Conservation (phyloP, 2,888 invertebrate genomes). For the Pherbina coryleti region DNA sequence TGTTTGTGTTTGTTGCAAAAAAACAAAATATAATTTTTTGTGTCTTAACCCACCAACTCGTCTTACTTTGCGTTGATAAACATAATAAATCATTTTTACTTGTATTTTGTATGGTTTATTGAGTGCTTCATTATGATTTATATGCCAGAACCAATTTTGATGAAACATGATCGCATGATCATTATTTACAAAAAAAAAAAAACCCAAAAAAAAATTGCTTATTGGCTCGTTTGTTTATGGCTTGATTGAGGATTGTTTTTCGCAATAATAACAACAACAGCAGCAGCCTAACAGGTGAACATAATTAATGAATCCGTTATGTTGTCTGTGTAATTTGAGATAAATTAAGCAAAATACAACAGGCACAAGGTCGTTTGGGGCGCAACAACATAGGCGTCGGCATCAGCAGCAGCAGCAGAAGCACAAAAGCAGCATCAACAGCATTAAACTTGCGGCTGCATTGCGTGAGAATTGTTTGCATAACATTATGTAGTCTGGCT, state of each 20-base stretch:
- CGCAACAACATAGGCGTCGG: not conserved
- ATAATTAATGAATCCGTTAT: slow-evolving; percentile 27
- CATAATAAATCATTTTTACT: no score
- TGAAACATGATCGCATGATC: not conserved
- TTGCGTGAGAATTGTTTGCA: slow-evolving; percentile 17
- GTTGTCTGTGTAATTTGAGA: slow-evolving; percentile 31
- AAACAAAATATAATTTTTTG: no score
- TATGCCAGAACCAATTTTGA: not conserved
- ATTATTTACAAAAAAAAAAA: not conserved
- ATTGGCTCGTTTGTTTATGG: slow-evolving; percentile 17
- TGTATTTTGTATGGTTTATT: no score
- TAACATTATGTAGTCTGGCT: slow-evolving; percentile 9
- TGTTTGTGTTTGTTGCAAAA: no score
- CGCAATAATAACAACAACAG: not conserved
- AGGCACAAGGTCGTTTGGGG: slow-evolving; percentile 22
- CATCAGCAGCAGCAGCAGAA: not conserved
- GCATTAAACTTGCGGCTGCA: not conserved
- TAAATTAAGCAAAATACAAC: slow-evolving; percentile 25
- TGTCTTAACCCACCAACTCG: no score
- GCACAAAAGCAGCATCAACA: not conserved
- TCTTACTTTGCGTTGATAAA: no score
- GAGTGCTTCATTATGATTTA: no score
- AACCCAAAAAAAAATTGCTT: not conserved
- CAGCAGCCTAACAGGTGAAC: not conserved
- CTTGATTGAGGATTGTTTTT: not conserved